Evolutionary conservation across 2,888 invertebrate genomes (phyloP), one percentile per base, ranked within the genome.

Genomic region (Phortica magna): DNA sequence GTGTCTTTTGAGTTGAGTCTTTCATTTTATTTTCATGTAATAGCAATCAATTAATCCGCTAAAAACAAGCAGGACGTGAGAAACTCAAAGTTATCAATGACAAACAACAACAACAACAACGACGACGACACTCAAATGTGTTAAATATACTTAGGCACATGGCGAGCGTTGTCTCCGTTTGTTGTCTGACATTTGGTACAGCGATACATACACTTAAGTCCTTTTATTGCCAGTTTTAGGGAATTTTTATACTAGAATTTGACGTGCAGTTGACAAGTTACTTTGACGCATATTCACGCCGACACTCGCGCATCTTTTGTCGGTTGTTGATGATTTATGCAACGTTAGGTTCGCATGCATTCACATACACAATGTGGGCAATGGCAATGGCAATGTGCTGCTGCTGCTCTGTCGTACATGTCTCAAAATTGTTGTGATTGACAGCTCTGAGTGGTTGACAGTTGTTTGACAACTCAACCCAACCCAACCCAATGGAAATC

Each of bases 401-500:
- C n/a, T n/a, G n/a, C n/a, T 42, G 53, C n/a, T 74, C 55, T 67
- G 68, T 14, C 55, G 70, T 71, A 77, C 74, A 76, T 82, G 82
- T 83, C 80, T 80, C 82, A 79, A 76, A 87, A 84, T 78, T 77
- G 77, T 84, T 85, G n/a, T 91, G 91, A 91, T 91, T 91, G 91
- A 91, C 91, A 91, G 91, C 84, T 87, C 85, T 82, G 90, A 91
- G 91, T 91, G 90, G 87, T 84, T 89, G 90, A 90, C 90, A 90
- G 89, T 90, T 90, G 90, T 88, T 89, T 90, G 90, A 89, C 89
- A 89, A 90, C 83, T 89, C 85, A 84, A 87, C 81, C 78, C 81
- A 82, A 79, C 68, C 68, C 68, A 68, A 53, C 55, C 70, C 53
- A 71, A 55, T 48, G 48, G 7, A 48, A 14, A 9, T 14, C 48